Base-by-base conservation (phyloP, 2,888 invertebrate genomes). In the Andrena hattorfiana region DNA sequence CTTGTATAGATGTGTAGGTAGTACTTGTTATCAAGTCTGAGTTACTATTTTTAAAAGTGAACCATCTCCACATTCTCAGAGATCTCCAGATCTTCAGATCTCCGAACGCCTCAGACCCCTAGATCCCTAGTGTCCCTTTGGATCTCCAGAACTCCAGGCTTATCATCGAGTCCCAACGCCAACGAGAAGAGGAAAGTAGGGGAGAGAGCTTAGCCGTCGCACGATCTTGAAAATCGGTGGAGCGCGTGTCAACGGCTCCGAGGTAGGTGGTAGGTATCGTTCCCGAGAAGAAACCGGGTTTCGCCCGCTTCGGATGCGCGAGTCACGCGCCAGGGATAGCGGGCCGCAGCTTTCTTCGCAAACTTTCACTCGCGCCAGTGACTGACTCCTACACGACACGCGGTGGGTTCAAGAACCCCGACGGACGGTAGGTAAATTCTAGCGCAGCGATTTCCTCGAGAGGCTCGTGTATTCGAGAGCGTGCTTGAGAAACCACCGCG, bases 311-410 rank as follows among this genome's bases (percentile, higher is more conserved):
- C 30, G 69, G 60, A 75, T 68, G 54, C 30, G 63, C 56, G 79
- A 66, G 69, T 77, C 64, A 66, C 49, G 75, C 30, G 77, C 56
- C 28, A 66, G 62, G 73, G 71, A 69, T 84, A 88, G 82, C 78
- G 85, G 80, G 32, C 82, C 70, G 79, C 90, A 90, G 91, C 93
- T 93, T 93, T 93, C 93, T 93, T 93, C 89, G 93, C 92, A 88
- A 92, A 93, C 93, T 93, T 93, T 93, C 93, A 92, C 93, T 89
- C 83, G 83, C 75, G 73, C 56, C 56, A 85, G 85, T 83, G 83
- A 80, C 72, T 84, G 82, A 75, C 74, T 76, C 69, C 85, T 73
- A 76, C 71, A 69, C 79, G 81, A 84, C 78, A 76, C 70, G 67
- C 69, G 75, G 49, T 77, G 87, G 81, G 91, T 91, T 91, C 90